Evolutionary conservation across 2,888 invertebrate genomes (phyloP).

Genomic region (Azorinus chamasolen): DNA sequence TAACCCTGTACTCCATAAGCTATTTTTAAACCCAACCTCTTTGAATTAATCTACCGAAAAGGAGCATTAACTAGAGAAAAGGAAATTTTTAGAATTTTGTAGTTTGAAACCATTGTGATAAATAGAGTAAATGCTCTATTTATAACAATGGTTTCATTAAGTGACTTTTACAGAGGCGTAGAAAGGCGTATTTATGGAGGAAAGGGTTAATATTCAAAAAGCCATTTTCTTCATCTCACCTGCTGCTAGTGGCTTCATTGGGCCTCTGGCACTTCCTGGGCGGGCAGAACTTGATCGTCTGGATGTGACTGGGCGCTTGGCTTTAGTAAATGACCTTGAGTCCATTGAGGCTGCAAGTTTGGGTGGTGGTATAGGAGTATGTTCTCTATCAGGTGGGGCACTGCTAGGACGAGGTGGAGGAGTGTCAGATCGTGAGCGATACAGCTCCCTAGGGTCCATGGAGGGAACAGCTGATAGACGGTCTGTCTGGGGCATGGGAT

Average conservation of each 20-base stretch:
- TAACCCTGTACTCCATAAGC: no score
- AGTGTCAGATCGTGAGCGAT: constrained; percentile 63
- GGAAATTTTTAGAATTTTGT: no score
- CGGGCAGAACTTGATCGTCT: constrained; percentile 8
- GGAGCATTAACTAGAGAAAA: no score
- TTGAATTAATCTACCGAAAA: no score
- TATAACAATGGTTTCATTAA: no score
- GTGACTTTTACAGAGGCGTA: no score
- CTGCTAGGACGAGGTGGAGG: constrained; percentile 68
- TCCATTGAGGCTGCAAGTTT: constrained; percentile 54
- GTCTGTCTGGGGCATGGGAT: constrained; percentile 67
- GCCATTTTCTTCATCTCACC: constrained; percentile 26
- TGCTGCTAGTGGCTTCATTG: constrained; percentile 56
- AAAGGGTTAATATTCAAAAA: no score
- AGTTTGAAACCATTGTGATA: no score
- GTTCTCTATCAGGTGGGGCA: constrained; percentile 47
- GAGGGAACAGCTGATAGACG: constrained; percentile 73
- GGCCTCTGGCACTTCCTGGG: constrained; percentile 24
- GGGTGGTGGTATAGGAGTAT: constrained; percentile 54
- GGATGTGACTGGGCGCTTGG: constrained; percentile 2
- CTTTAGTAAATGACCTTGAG: constrained; percentile 48
- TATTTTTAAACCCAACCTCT: no score
- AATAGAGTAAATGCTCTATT: no score
- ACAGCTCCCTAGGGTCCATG: constrained; percentile 72
- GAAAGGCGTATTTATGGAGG: no score